phyloP scores from a whole-genome alignment of 2,888 invertebrate species.

The Cotesia congregata region DNA sequence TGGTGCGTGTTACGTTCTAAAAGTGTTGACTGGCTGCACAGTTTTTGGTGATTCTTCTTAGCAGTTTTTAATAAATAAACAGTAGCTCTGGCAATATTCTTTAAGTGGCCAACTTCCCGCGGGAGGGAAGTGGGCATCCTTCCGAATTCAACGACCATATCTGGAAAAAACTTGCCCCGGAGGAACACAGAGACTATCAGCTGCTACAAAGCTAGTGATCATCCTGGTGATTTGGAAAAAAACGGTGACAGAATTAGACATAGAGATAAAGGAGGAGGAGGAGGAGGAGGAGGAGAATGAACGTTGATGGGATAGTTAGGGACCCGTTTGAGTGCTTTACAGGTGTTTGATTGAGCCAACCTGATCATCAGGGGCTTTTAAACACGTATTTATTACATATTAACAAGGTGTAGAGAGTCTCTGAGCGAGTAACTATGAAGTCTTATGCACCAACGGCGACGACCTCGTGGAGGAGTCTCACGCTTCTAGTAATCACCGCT shows the following conservation, averaged over 20 bases:
- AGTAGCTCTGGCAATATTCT: constrained; percentile 43
- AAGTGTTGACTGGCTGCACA: constrained; percentile 14
- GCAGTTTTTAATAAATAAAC: constrained; percentile 2
- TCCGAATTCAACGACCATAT: constrained; percentile 15
- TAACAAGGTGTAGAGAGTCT: background rate
- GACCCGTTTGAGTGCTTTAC: constrained; percentile 16
- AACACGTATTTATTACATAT: background rate
- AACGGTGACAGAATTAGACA: constrained; percentile 34
- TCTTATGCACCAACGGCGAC: constrained; percentile 66
- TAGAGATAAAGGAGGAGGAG: constrained; percentile 30
- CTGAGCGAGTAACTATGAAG: constrained; percentile 53
- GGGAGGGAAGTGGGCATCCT: constrained; percentile 39
- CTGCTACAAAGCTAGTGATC: constrained; percentile 37
- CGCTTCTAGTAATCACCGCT: constrained; percentile 69
- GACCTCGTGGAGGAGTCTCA: constrained; percentile 68
- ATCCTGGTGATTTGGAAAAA: constrained; percentile 28
- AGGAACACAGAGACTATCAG: constrained; percentile 19
- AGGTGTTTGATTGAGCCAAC: constrained; percentile 15
- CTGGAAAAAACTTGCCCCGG: background rate
- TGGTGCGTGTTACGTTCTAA: constrained; percentile 27
- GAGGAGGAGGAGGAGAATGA: constrained; percentile 35
- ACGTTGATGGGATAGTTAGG: constrained; percentile 20
- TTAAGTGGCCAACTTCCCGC: constrained; percentile 39
- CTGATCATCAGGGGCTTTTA: background rate
- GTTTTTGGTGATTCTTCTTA: constrained; percentile 6